Evolutionary conservation across 2,113 vertebrate genomes (phyloP).

Genomic region (Ardeotis arabs): DNA sequence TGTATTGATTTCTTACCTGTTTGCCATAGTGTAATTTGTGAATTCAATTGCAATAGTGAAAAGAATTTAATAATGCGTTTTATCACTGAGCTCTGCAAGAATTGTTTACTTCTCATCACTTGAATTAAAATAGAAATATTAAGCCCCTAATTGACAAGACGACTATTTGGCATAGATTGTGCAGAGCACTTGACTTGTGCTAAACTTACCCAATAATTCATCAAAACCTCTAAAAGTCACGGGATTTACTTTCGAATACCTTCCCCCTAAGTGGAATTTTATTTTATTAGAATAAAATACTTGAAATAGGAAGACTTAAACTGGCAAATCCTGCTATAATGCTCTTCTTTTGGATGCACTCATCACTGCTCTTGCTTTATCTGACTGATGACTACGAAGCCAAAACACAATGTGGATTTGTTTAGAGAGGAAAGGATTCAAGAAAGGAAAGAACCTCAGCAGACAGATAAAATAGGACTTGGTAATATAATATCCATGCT

Average conservation of each 20-base stretch:
- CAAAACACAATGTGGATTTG: not conserved
- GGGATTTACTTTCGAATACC: not conserved
- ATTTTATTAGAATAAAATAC: not conserved
- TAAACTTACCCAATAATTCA: not conserved
- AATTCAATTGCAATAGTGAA: not conserved
- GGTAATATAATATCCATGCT: not conserved
- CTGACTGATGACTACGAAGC: not conserved
- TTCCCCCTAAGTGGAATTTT: too few species aligned
- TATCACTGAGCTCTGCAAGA: not conserved
- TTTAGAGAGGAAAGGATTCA: not conserved
- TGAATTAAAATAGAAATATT: not conserved
- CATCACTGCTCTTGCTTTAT: not conserved
- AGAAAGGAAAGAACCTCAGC: not conserved
- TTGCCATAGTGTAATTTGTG: not conserved
- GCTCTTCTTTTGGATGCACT: not conserved
- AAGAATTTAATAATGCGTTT: not conserved
- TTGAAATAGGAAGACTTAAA: not conserved
- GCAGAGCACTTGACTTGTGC: not conserved
- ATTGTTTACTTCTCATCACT: not conserved
- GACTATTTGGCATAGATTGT: not conserved
- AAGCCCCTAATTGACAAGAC: not conserved
- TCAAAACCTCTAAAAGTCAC: not conserved
- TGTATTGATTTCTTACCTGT: not conserved
- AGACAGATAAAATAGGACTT: not conserved
- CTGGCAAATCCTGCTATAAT: not conserved